Evolutionary conservation across 1,140 invertebrate species (phyloP), one percentile per base, ranked within the genome.

Genomic region (Lepidurus couesii): DNA sequence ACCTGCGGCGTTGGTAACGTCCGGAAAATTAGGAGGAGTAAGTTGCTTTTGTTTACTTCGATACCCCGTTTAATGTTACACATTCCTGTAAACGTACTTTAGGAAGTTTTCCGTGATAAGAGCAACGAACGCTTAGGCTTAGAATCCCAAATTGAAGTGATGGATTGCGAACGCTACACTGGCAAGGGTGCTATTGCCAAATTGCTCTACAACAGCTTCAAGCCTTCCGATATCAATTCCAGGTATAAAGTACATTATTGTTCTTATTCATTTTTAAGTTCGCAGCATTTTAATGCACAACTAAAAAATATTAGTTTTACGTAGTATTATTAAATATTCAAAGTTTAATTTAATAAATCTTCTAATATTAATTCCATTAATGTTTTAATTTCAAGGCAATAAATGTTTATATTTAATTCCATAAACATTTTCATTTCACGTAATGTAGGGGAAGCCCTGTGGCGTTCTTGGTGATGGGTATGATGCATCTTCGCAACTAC

Each of bases 401-500:
- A 4, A 3, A 34, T 65, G 21, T 65, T 4, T 4, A 13, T 65
- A 7, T 7, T 21, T 9, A 65, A 65, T 13, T 65, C 3, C 21
- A 9, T 13, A 65, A 9, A 21, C n/a, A 65, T 13, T 65, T 65
- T 21, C n/a, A 9, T 16, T 16, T 21, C 3, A 34, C 34, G 34
- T 34, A 34, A 34, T 65, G 26, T 26, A 47, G 76, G 2, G 79
- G 79, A 24, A 76, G 74, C 79, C 24, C 42, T 0, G n/a, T 47
- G 44, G 79, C 75, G 16, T 79, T 76, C 75, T 7, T 42, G 3
- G 75, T 53, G n/a, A 77, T 79, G 79, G 75, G 44, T 9, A 44
- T 79, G 7, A 79, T 79, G 79, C 79, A 79, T n/a, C 11, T 79
- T 7, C 75, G 79, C 45, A 77, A 79, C 47, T 79, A 76, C 45